A percentile compares a stretch with the other conserved stretches of the same genome.
These are phyloP conservation scores for Apamea anceps DNA, from an alignment of 2,888 invertebrate genomes.

Conservation along the genomic window DNA sequence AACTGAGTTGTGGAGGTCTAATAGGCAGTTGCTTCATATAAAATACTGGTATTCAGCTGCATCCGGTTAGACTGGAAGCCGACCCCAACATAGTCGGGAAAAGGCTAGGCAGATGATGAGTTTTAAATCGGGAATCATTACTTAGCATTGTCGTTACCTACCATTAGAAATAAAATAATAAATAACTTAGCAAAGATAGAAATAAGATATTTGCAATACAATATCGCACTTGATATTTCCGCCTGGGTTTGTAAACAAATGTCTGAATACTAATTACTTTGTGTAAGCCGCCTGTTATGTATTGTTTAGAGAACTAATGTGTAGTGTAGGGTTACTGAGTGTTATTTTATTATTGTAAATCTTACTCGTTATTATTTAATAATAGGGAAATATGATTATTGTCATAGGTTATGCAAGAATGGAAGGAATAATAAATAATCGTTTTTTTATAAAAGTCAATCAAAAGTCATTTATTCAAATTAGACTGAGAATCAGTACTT, in stretches of 20 bases:
- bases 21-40: too few species aligned
- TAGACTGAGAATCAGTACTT: too few species aligned
- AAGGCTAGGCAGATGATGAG: too few species aligned
- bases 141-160: neutral
- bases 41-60: too few species aligned
- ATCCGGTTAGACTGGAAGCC: too few species aligned
- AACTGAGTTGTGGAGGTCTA: too few species aligned
- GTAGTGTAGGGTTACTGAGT: constrained; percentile 16
- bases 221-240: constrained; percentile 51
- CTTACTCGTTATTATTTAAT: neutral
- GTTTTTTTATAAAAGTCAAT: neutral
- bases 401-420: neutral
- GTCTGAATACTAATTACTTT: constrained; percentile 21
- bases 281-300: neutral
- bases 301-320: constrained; percentile 29
- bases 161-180: neutral
- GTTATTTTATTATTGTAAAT: constrained; percentile 11
- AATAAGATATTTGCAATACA: constrained; percentile 19
- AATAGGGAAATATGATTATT: neutral
- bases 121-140: neutral
- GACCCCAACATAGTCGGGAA: too few species aligned
- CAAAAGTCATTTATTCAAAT: too few species aligned
- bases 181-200: neutral
- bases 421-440: neutral
- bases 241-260: constrained; percentile 18